Base-by-base conservation (phyloP, 2,113 vertebrate genomes). In the Lophura nycthemera region DNA sequence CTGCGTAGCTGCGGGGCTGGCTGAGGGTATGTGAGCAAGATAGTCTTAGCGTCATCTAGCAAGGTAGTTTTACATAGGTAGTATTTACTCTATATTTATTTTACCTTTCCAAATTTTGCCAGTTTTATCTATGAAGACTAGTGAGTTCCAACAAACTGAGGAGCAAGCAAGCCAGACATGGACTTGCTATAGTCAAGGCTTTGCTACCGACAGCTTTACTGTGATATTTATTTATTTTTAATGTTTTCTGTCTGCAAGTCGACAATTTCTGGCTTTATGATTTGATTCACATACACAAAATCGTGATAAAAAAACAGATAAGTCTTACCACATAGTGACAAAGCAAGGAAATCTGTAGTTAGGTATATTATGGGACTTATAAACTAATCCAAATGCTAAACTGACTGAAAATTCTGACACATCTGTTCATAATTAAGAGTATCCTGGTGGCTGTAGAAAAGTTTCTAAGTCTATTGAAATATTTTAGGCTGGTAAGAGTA, bases 261-360 rank as follows among this genome's bases (percentile, higher is more conserved):
- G n/a, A 40, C 63, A 8, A 16, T 12, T 45, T 92, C 79, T 67
- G 24, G 42, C n/a, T 70, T 93, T 76, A 47, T 1, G 5, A 64
- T 93, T 89, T 47, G 79, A 83, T 91, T 77, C 14, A 2, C 61
- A 64, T 38, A 20, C 29, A 56, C 29, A 79, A 40, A 89, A 79
- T 59, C 69, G 40, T 30, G 22, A 32, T 90, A 69, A 75, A 81
- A 90, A 30, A 89, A 74, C 43, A 65, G 61, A 59, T 42, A 80
- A 93, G 19, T 74, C 73, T 92, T 64, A 84, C 19, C 25, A 90
- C 42, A 90, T 69, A 73, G 76, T 91, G 80, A 92, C 71, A 91
- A 78, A 92, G 61, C 27, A 82, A 93, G 74, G 48, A 74, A 88
- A 71, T 77, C 36, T 7, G 25, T 75, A 87, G 64, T 67, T 82